Conservation (phyloP, 2,888 invertebrate genomes). For the Amaurobius ferox region DNA sequence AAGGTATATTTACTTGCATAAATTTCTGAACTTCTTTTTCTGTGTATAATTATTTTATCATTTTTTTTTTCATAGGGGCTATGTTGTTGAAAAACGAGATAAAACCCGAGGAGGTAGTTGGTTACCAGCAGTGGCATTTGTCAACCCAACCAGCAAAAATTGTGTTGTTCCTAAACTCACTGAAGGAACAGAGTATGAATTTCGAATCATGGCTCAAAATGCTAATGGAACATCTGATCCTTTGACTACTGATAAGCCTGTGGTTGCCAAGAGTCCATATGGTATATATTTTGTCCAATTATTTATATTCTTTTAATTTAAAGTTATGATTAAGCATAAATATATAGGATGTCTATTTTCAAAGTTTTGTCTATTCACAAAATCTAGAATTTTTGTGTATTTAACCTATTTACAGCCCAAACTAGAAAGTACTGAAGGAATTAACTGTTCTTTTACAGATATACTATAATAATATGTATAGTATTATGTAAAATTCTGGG, state of each 20-base stretch:
- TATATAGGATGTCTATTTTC: background rate
- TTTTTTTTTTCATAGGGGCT: slow-evolving; percentile 80
- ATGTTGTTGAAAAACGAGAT: slow-evolving; percentile 96
- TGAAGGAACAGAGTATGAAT: slow-evolving; percentile 97
- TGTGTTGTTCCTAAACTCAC: slow-evolving; percentile 79
- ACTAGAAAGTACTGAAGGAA: no score
- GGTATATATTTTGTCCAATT: slow-evolving; percentile 78
- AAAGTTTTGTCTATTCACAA: no score
- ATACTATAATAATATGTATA: no score
- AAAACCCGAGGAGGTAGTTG: slow-evolving; percentile 95
- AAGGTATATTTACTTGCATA: background rate
- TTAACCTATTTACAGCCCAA: no score
- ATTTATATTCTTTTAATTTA: no score
- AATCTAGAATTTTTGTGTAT: no score
- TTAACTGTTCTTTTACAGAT: no score
- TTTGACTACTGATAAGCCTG: slow-evolving; percentile 56
- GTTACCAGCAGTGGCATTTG: slow-evolving; percentile 96
- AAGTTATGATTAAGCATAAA: background rate
- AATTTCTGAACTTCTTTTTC: background rate
- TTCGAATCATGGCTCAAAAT: slow-evolving; percentile 96
- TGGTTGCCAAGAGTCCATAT: slow-evolving; percentile 77
- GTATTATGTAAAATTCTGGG: no score
- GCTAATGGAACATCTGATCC: slow-evolving; percentile 96
- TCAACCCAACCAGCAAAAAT: slow-evolving; percentile 80
- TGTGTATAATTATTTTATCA: background rate